Evolutionary conservation across 2,797 vertebrate genomes (phyloP).

Genomic region (Gymnodraco acuticeps): DNA sequence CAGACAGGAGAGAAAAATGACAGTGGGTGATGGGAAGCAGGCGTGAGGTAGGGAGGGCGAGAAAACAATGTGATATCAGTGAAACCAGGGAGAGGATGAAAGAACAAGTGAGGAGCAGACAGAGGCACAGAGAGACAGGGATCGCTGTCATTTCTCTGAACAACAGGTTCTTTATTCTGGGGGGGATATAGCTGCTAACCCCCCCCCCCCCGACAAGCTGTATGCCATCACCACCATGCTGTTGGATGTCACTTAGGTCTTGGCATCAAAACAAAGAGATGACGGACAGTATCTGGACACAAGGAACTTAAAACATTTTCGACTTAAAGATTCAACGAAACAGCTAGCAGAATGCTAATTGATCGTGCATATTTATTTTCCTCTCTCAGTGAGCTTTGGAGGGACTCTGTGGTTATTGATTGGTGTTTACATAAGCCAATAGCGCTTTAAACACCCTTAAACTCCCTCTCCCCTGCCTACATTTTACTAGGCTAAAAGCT

Average conservation of each 20-base stretch:
- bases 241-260: constrained; percentile 27
- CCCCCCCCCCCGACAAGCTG: constrained; percentile 28
- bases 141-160: constrained; percentile 58
- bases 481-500: too few species aligned
- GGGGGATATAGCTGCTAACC: constrained; percentile 41
- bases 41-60: constrained; percentile 13
- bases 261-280: constrained; percentile 2
- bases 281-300: too few species aligned
- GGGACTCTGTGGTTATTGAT: too few species aligned
- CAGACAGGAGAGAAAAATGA: constrained; percentile 56
- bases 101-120: constrained; percentile 59
- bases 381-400: too few species aligned
- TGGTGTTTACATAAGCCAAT: too few species aligned
- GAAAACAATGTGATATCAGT: constrained; percentile 66
- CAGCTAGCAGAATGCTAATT: too few species aligned
- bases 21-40: constrained; percentile 40
- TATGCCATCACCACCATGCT: constrained; percentile 54
- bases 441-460: too few species aligned
- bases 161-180: constrained; percentile 77
- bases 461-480: too few species aligned
- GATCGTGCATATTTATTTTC: too few species aligned
- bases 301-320: background rate
- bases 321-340: background rate
- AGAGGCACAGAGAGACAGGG: constrained; percentile 52
- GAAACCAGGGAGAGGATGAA: constrained; percentile 50